These are phyloP conservation scores for Myocastor coypus DNA, from an alignment of 2,113 vertebrate genomes.

Conservation along the genomic window DNA sequence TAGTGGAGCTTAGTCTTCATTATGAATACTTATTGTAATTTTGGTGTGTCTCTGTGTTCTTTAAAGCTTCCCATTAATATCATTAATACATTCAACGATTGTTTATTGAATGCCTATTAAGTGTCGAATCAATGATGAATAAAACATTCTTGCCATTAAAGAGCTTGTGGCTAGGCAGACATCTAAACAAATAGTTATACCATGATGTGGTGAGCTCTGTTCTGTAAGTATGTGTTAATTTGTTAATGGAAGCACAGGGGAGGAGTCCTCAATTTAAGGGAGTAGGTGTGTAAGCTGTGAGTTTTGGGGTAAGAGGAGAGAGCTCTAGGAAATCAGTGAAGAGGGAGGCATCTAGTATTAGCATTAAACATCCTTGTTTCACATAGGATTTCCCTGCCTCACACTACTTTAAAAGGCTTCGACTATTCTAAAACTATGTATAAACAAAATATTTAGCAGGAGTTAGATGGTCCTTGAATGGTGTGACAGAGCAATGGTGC, in stretches of 20 bases:
- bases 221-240: not conserved
- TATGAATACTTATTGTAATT: constrained; percentile 49
- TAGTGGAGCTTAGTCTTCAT: constrained; percentile 33
- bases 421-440: not conserved
- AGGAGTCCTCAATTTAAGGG: not conserved
- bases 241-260: constrained; percentile 19
- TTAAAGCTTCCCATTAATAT: constrained; percentile 14
- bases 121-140: constrained; percentile 53
- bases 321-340: constrained; percentile 1
- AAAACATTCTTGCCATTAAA: constrained; percentile 55
- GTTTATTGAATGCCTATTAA: constrained; percentile 54
- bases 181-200: constrained; percentile 54
- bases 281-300: constrained; percentile 52
- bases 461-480: constrained; percentile 57
- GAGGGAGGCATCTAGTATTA: not conserved
- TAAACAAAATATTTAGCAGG: constrained; percentile 50
- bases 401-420: constrained; percentile 59
- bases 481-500: not conserved
- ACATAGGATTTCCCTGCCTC: constrained; percentile 40
- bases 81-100: constrained; percentile 43
- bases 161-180: constrained; percentile 48
- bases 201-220: not conserved
- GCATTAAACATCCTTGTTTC: constrained; percentile 37
- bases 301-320: constrained; percentile 37
- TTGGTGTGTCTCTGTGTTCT: constrained; percentile 42